Conservation (phyloP, 2,888 invertebrate genomes). For the Nebria brevicollis region DNA sequence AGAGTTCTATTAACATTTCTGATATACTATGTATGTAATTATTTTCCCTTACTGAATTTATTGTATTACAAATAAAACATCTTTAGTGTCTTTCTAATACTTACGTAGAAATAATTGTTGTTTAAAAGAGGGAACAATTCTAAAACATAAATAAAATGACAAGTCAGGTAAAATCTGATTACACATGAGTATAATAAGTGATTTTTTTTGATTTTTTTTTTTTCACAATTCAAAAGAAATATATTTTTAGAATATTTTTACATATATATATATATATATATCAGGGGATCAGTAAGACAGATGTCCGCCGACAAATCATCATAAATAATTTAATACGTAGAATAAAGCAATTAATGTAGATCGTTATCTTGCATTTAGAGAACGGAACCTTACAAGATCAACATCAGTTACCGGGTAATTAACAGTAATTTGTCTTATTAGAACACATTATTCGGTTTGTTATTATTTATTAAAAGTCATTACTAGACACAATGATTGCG, state of each 20-base stretch:
- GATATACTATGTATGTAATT: no score
- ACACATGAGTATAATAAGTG: no score
- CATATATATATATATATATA: neutral
- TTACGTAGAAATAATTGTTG: no score
- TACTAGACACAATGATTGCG: conserved; percentile 5
- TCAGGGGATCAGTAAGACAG: neutral
- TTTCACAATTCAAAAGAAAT: neutral
- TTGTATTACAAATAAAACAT: no score
- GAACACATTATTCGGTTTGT: conserved; percentile 17
- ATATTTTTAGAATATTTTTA: no score
- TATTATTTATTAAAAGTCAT: conserved; percentile 24
- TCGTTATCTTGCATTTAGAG: conserved; percentile 20
- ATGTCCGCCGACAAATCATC: neutral
- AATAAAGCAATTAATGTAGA: conserved; percentile 37
- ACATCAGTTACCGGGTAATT: conserved; percentile 37
- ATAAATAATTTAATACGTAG: conserved; percentile 30
- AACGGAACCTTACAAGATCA: conserved; percentile 21
- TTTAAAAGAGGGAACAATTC: no score
- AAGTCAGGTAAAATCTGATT: no score
- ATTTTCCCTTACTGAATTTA: no score
- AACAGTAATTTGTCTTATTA: conserved; percentile 38
- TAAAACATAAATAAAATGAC: no score
- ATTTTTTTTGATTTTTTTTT: no score
- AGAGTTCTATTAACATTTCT: no score
- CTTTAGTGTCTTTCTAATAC: no score